Percentiles rank a stretch among this genome's conserved stretches.
Evolutionary conservation across 2,888 invertebrate genomes (phyloP).

Genomic region (Xylota sylvarum): DNA sequence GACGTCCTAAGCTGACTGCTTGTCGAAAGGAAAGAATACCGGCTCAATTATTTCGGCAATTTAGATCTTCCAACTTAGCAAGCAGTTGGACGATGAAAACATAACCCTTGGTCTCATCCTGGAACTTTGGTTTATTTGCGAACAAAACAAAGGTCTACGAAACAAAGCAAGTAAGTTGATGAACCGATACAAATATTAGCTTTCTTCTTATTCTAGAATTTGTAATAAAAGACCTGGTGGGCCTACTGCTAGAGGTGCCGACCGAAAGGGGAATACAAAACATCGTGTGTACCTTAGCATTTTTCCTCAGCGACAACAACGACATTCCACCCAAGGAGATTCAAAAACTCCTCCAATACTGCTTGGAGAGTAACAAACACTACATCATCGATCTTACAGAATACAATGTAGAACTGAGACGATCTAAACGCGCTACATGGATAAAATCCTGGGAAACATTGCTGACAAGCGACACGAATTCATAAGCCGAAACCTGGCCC

Average conservation of each 20-base stretch:
- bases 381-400: background rate
- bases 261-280: background rate
- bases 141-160: background rate
- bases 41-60: too few species aligned
- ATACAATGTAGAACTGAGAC: too few species aligned
- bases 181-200: background rate
- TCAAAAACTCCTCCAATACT: background rate
- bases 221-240: background rate
- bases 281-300: background rate
- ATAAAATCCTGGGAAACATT: too few species aligned
- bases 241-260: background rate
- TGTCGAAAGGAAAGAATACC: too few species aligned
- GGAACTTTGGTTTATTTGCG: too few species aligned
- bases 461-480: too few species aligned
- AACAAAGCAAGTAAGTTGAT: background rate
- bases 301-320: background rate
- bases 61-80: too few species aligned
- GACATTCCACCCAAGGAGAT: background rate
- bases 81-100: background rate
- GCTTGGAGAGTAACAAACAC: background rate
- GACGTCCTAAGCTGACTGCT: too few species aligned
- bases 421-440: too few species aligned
- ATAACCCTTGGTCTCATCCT: slow-evolving; percentile 1
- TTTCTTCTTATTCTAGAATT: background rate
- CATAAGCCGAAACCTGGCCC: too few species aligned